These are phyloP conservation scores for Bombyx huttoni DNA, from an alignment of 2,888 invertebrate species.

Conservation along the genomic window DNA sequence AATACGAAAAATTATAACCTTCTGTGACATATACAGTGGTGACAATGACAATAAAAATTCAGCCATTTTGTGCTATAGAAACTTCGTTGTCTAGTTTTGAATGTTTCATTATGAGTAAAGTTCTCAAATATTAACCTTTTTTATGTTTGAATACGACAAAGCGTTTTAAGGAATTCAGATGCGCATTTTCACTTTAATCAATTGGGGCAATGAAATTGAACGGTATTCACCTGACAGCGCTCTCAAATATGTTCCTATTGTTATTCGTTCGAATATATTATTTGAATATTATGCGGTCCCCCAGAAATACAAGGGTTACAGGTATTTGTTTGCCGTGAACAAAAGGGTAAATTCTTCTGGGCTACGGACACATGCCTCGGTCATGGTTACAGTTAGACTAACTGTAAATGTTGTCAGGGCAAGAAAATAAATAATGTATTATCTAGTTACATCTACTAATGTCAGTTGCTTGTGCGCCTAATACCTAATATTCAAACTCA, in stretches of 20 bases:
- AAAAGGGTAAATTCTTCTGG: conserved; percentile 29
- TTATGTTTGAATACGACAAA: not conserved
- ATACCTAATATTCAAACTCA: no score
- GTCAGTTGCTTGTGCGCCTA: no score
- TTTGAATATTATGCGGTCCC: conserved; percentile 22
- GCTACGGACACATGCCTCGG: conserved; percentile 12
- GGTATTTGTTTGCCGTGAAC: conserved; percentile 28
- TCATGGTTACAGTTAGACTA: conserved; percentile 18
- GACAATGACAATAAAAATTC: no score
- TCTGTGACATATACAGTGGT: no score
- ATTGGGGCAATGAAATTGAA: not conserved
- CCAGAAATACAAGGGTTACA: conserved; percentile 11
- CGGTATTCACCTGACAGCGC: not conserved
- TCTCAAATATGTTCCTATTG: not conserved
- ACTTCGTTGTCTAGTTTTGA: no score
- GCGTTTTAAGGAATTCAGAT: not conserved
- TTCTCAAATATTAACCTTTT: no score
- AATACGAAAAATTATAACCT: no score
- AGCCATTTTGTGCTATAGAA: no score
- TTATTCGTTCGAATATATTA: conserved; percentile 14
- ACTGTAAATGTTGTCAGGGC: conserved; percentile 16
- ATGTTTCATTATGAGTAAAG: no score
- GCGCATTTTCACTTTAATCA: not conserved
- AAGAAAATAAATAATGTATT: not conserved
- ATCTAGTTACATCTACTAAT: not conserved